Conservation (phyloP, 2,113 vertebrate species). For the Puma concolor region DNA sequence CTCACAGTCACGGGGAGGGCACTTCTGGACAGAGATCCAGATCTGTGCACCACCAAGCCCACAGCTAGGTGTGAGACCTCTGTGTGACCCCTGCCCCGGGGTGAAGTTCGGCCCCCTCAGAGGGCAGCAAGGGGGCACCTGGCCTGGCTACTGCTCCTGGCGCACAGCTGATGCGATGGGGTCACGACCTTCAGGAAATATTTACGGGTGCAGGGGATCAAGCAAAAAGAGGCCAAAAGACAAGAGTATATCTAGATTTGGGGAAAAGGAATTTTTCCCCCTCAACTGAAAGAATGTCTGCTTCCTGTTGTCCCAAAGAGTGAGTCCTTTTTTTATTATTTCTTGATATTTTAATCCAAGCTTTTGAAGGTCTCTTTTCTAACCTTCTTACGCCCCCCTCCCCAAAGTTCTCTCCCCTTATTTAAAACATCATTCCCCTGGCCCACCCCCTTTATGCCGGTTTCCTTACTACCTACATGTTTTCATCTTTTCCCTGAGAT, state of each 20-base stretch:
- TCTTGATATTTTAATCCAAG: neutral
- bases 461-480: neutral
- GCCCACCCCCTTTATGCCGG: accelerated
- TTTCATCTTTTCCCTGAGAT: neutral
- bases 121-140: neutral
- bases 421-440: neutral
- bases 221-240: neutral
- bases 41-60: neutral
- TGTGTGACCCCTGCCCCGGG: neutral
- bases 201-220: neutral
- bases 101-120: neutral
- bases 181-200: neutral
- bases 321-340: neutral
- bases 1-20: neutral
- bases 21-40: neutral
- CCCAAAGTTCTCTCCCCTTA: neutral
- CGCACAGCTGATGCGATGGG: neutral
- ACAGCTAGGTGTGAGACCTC: neutral
- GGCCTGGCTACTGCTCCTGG: accelerated
- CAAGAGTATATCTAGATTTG: neutral
- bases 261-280: too few species aligned
- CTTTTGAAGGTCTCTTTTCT: neutral
- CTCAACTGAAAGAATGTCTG: neutral
- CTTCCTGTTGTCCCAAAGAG: neutral
- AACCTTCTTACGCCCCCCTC: accelerated